Conservation (phyloP, 1,140 invertebrate species). For the Orchesella cincta region DNA sequence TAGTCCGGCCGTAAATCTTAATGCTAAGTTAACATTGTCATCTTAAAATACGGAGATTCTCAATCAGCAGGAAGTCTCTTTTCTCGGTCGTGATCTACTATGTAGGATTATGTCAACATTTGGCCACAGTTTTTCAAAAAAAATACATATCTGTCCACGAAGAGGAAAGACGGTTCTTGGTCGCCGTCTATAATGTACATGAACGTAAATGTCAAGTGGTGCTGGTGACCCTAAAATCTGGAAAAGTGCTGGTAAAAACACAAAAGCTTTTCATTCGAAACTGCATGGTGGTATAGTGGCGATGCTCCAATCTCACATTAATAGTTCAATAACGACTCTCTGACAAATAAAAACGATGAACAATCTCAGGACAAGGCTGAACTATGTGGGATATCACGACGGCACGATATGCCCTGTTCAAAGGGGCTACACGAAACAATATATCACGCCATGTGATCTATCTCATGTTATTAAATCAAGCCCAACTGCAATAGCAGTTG, state of each 20-base stretch:
- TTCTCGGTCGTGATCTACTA: too few relatives aligned
- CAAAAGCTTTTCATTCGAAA: background rate
- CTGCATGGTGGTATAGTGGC: background rate
- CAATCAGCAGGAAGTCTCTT: too few relatives aligned
- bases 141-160: background rate
- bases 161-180: background rate
- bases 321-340: background rate
- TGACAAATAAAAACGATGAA: background rate
- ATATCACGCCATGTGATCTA: background rate
- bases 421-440: conserved; percentile 1
- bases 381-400: conserved; percentile 12
- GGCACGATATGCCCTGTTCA: background rate
- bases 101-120: too few relatives aligned
- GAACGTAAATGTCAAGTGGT: background rate
- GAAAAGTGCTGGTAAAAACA: background rate
- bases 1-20: too few relatives aligned
- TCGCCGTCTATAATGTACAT: background rate
- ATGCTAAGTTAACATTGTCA: too few relatives aligned
- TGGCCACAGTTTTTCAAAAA: background rate
- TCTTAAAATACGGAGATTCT: too few relatives aligned
- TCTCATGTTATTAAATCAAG: background rate
- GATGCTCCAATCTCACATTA: background rate
- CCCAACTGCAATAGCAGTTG: background rate
- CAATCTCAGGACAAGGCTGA: background rate
- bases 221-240: background rate